Evolutionary conservation across 2,888 invertebrate genomes (phyloP), one percentile per base, ranked within the genome.

Genomic region (Cylindroiulus punctatus): DNA sequence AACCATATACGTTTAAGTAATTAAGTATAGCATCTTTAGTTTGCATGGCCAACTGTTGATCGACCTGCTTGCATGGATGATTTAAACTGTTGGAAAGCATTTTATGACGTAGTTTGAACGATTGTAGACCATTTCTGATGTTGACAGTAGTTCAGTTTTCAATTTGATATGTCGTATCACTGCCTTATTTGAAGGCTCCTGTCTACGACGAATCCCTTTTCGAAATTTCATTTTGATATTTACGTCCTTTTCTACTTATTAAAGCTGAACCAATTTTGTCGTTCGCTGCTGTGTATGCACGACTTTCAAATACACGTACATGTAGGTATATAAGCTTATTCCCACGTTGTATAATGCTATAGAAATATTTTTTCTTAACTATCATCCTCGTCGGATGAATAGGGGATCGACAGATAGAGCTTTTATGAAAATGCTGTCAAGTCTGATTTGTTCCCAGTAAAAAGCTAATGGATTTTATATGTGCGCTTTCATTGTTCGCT

Each of bases 381-480:
- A 30, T 30, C 30, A 76, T 76, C 26, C 12, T 76, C 26, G 76
- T 30, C 76, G 76, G 22, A 76, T 76, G 76, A 76, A 76, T 76
- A 30, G 76, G 30, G 76, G 76, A 76, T 76, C 76, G 30, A 76
- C 76, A 76, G 83, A 40, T 83, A 44, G n/a, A 83, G 83, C 83
- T 83, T 83, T 83, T 40, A 83, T 83, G 83, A 83, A 83, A 83
- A 83, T 83, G 83, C 83, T 83, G 83, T 83, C 83, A 83, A 83
- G 83, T 42, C 83, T 83, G 83, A 83, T 83, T 83, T 83, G 83
- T 83, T 83, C 44, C 83, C 83, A 40, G 44, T 44, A 83, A 83
- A 83, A 83, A 83, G 44, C 44, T 83, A 83, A 83, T 83, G 83
- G 83, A 83, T 83, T 83, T 44, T 83, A n/a, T 83, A 44, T 44